Percentiles rank a stretch among this genome's conserved stretches.
phyloP scores from a whole-genome alignment of 2,888 invertebrate genomes.

The Drosophila quinaria region DNA sequence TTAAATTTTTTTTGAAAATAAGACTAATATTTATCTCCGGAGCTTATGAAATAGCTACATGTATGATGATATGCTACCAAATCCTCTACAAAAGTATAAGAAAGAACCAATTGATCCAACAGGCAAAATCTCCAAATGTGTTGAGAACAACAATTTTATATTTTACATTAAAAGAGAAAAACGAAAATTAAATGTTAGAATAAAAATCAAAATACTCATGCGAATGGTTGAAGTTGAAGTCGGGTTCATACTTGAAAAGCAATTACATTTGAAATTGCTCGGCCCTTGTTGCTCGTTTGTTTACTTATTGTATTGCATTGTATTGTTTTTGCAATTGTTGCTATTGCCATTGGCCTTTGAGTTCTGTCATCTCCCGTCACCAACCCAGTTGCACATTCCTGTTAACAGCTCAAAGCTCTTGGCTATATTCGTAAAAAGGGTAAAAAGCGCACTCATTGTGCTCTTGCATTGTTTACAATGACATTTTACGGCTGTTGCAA shows the following conservation, averaged over 20 bases:
- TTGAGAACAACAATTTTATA: neutral
- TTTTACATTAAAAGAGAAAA: neutral
- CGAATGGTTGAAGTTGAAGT: constrained; percentile 22
- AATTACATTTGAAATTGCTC: constrained; percentile 71
- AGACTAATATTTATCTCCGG: no score
- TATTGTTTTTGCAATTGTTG: constrained; percentile 7
- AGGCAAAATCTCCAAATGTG: neutral
- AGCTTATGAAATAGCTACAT: no score
- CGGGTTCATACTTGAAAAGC: constrained; percentile 33
- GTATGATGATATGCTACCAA: no score
- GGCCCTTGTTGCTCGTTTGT: constrained; percentile 39
- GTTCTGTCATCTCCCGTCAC: neutral
- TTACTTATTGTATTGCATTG: constrained; percentile 29
- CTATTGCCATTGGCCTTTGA: constrained; percentile 19
- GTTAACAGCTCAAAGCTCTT: constrained; percentile 27
- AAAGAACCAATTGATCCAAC: no score
- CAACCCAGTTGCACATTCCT: constrained; percentile 13
- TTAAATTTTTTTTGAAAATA: no score
- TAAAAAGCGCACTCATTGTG: constrained; percentile 60
- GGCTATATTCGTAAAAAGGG: constrained; percentile 27
- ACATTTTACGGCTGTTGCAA: constrained; percentile 66
- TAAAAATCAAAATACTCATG: constrained; percentile 1
- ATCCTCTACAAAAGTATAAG: no score
- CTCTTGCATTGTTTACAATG: constrained; percentile 63
- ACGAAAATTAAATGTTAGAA: neutral